These are phyloP conservation scores for Aleadryas rufinucha DNA, from an alignment of 2,113 vertebrate genomes.

Conservation along the genomic window DNA sequence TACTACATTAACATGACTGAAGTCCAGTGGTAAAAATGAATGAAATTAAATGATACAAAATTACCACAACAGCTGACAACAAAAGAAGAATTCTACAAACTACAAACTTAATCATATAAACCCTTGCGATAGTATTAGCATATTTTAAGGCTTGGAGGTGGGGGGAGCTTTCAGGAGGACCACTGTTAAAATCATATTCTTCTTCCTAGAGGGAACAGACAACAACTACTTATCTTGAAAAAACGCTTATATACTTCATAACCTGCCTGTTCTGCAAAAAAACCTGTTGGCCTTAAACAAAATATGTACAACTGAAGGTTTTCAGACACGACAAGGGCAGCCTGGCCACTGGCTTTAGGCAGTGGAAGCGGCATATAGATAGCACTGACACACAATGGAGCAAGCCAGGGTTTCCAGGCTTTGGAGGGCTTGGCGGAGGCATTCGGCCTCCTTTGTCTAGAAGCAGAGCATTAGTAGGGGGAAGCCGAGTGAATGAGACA, in stretches of 20 bases:
- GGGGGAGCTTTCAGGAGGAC: background rate
- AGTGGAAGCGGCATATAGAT: background rate
- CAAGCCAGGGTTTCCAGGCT: constrained; percentile 23
- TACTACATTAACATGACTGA: constrained; percentile 80
- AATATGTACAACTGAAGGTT: background rate
- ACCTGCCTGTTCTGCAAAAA: background rate
- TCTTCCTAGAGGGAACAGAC: background rate
- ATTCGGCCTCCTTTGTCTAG: constrained; percentile 6
- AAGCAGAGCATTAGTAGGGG: background rate
- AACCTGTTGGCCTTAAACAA: background rate
- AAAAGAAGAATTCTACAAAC: constrained; percentile 44
- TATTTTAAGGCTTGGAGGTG: background rate
- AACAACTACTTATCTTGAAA: background rate
- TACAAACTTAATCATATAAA: constrained; percentile 14
- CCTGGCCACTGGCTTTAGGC: background rate
- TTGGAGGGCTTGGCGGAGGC: background rate
- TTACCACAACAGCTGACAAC: constrained; percentile 59
- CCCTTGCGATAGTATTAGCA: background rate
- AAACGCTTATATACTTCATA: background rate
- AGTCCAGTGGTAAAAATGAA: constrained; percentile 77
- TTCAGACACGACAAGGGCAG: background rate
- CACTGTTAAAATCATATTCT: background rate
- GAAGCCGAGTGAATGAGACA: background rate
- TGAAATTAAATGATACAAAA: constrained; percentile 70
- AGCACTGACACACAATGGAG: background rate